A percentile compares a stretch with the other conserved stretches of the same genome.
phyloP scores from a whole-genome alignment of 2,888 invertebrate genomes.

The Spisula subtruncata region DNA sequence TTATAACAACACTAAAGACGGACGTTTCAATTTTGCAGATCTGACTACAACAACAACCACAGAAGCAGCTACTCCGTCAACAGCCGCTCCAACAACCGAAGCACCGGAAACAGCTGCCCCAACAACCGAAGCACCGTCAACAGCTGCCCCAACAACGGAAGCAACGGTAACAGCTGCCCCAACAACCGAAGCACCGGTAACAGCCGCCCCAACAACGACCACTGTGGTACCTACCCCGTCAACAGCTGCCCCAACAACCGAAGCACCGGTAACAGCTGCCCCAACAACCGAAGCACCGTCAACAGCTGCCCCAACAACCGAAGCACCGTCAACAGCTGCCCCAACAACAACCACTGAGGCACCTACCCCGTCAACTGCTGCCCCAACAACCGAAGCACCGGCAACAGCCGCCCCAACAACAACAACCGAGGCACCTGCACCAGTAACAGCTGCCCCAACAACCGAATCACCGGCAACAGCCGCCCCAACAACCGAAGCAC shows the following conservation, averaged over 20 bases:
- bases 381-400: constrained; percentile 17
- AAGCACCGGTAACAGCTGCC: constrained; percentile 8
- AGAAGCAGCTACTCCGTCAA: background rate
- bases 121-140: constrained; percentile 39
- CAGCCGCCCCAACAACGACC: constrained; percentile 21
- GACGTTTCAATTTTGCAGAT: background rate
- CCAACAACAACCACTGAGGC: background rate
- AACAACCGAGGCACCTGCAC: background rate
- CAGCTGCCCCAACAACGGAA: constrained; percentile 22
- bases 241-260: constrained; percentile 7
- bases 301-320: background rate
- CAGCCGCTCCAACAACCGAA: constrained; percentile 27
- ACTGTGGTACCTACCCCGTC: background rate
- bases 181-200: background rate
- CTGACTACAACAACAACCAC: constrained; percentile 22
- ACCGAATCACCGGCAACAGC: background rate
- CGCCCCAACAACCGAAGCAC: background rate
- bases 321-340: background rate
- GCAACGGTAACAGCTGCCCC: background rate
- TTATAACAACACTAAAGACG: too few relatives aligned
- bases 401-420: background rate
- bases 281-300: background rate
- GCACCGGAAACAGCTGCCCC: constrained; percentile 23
- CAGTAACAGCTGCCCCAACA: constrained; percentile 5
- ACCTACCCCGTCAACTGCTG: background rate